Percentiles rank a stretch among this genome's conserved stretches.
These are phyloP conservation scores for Drosophila silvestris DNA, from an alignment of 2,888 invertebrate species.

Conservation along the genomic window DNA sequence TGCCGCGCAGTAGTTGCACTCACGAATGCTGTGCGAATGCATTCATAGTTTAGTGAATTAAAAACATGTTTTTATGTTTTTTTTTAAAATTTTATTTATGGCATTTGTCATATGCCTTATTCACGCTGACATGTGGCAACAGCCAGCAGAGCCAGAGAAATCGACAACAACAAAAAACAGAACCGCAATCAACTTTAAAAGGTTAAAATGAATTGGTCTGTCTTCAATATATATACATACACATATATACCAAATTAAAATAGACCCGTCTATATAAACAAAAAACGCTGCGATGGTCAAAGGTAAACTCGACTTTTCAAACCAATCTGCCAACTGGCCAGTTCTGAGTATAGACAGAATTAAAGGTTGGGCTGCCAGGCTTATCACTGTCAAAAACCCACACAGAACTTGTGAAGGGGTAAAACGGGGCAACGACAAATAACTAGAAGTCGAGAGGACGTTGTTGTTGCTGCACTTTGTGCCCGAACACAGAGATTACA, in stretches of 20 bases:
- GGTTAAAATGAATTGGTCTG: slow-evolving; percentile 34
- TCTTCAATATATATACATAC: slow-evolving; percentile 46
- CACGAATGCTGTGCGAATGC: slow-evolving; percentile 16
- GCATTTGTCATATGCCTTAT: slow-evolving; percentile 57
- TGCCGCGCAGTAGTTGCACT: neutral
- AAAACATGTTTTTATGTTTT: slow-evolving; percentile 40
- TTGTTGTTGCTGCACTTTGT: slow-evolving; percentile 54
- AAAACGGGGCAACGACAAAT: slow-evolving; percentile 18
- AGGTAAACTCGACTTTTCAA: slow-evolving; percentile 27
- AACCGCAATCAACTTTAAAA: slow-evolving; percentile 19
- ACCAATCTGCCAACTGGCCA: slow-evolving; percentile 8
- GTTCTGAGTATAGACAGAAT: slow-evolving; percentile 47
- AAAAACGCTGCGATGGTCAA: slow-evolving; percentile 20
- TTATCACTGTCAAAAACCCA: slow-evolving; percentile 60
- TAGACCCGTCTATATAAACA: slow-evolving; percentile 2
- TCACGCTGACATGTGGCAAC: slow-evolving; percentile 35
- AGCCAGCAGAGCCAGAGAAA: slow-evolving; percentile 11
- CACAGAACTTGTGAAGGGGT: neutral
- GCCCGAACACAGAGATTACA: slow-evolving; percentile 67
- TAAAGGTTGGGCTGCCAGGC: slow-evolving; percentile 50
- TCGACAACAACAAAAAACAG: neutral
- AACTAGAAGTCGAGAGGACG: slow-evolving; percentile 7
- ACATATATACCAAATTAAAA: neutral
- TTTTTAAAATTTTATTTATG: slow-evolving; percentile 28
- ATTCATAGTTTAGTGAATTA: slow-evolving; percentile 62